phyloP scores from a whole-genome alignment of 2,113 vertebrate species.

The Rana temporaria region DNA sequence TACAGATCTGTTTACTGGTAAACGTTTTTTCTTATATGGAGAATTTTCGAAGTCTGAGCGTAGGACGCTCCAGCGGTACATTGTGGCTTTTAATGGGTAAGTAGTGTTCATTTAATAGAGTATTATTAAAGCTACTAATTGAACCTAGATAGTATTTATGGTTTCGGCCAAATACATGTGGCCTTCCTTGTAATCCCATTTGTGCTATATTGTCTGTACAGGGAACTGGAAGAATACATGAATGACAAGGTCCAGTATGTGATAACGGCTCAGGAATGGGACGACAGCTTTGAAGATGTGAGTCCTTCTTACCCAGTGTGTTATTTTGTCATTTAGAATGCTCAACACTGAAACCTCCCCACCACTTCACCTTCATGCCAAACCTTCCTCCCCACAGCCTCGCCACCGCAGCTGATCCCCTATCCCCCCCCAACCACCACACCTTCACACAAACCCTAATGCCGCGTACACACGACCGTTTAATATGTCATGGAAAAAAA shows the following conservation, averaged over 20 bases:
- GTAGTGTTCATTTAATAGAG: conserved; percentile 58
- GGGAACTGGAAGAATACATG: conserved; percentile 88
- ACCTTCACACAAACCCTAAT: too few species aligned
- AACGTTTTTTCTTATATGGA: conserved; percentile 86
- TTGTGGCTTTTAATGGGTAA: conserved; percentile 88
- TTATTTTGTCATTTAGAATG: not conserved
- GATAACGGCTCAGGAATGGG: conserved; percentile 88
- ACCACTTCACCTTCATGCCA: too few species aligned
- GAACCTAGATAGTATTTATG: too few species aligned
- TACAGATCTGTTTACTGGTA: conserved; percentile 84
- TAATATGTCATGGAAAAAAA: too few species aligned
- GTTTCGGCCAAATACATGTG: too few species aligned
- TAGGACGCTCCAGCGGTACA: conserved; percentile 81
- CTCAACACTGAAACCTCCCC: too few species aligned
- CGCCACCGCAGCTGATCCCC: too few species aligned
- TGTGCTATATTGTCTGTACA: conserved; percentile 56
- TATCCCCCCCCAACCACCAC: too few species aligned
- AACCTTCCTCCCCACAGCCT: too few species aligned
- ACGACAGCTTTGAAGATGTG: conserved; percentile 88
- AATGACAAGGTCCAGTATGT: conserved; percentile 88
- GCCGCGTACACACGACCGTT: too few species aligned
- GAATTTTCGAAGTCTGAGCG: conserved; percentile 84
- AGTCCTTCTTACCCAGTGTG: conserved; percentile 56
- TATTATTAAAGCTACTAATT: too few species aligned
- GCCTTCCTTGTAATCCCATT: too few species aligned